phyloP scores from a whole-genome alignment of 2,888 invertebrate genomes.

The Unio pictorum region DNA sequence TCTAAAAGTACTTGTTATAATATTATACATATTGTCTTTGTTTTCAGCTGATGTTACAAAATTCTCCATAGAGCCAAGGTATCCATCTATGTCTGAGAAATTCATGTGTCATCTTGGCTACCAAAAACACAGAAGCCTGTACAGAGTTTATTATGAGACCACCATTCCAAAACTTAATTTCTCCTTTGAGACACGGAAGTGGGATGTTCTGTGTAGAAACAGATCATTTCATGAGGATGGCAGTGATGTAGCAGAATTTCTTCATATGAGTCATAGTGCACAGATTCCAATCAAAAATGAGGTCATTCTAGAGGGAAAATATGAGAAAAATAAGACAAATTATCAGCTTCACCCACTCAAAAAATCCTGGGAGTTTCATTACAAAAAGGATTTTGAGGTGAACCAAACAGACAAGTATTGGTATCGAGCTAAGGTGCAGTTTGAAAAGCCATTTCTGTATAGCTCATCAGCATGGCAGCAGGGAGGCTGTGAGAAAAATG shows the following conservation, averaged over 20 bases:
- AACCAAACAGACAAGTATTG: slow-evolving; percentile 11
- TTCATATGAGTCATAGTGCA: slow-evolving; percentile 39
- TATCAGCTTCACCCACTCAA: slow-evolving; percentile 53
- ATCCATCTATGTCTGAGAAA: slow-evolving; percentile 46
- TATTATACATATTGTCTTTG: background rate
- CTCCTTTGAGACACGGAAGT: slow-evolving; percentile 31
- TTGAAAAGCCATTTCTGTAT: slow-evolving; percentile 63
- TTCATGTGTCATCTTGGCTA: slow-evolving; percentile 66
- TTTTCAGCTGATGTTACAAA: slow-evolving; percentile 62
- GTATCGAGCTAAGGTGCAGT: slow-evolving; percentile 55
- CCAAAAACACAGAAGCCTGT: slow-evolving; percentile 56
- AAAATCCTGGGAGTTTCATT: slow-evolving; percentile 37
- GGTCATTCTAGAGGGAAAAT: slow-evolving; percentile 60
- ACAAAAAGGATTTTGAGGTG: slow-evolving; percentile 23
- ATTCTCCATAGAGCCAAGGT: slow-evolving; percentile 62
- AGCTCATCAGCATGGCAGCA: slow-evolving; percentile 51
- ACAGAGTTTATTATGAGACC: slow-evolving; percentile 61
- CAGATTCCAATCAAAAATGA: slow-evolving; percentile 51
- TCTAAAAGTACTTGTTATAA: too few species aligned
- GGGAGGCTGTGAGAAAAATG: slow-evolving; percentile 55
- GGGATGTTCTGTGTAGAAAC: slow-evolving; percentile 28
- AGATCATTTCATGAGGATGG: slow-evolving; percentile 33
- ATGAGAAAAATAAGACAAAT: slow-evolving; percentile 22
- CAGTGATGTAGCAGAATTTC: slow-evolving; percentile 39
- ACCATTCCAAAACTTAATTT: slow-evolving; percentile 50